Percentiles rank a stretch among this genome's conserved stretches.
These are phyloP conservation scores for Mactra quadrangularis DNA, from an alignment of 1,140 invertebrate species.

Conservation along the genomic window DNA sequence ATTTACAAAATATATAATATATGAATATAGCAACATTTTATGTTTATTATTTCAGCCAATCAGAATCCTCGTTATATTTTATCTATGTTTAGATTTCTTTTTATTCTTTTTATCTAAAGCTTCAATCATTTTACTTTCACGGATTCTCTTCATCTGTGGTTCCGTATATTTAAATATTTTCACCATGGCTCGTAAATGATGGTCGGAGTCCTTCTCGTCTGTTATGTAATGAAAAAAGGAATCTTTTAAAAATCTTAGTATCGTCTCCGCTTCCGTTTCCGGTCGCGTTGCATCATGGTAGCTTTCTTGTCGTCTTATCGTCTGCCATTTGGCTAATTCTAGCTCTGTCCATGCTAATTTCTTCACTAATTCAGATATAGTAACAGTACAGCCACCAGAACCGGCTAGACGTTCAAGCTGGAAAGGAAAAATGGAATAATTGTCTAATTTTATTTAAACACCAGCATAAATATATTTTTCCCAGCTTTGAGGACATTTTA, in stretches of 20 bases:
- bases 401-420: slow-evolving; percentile 69
- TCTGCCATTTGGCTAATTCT: slow-evolving; percentile 80
- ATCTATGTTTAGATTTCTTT: slow-evolving; percentile 39
- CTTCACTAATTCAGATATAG: slow-evolving; percentile 69
- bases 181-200: slow-evolving; percentile 76
- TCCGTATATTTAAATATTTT: slow-evolving; percentile 76
- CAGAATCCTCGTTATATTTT: too few relatives aligned
- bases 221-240: slow-evolving; percentile 78
- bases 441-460: too few relatives aligned
- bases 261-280: slow-evolving; percentile 77
- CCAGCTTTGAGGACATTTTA: too few relatives aligned
- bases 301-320: slow-evolving; percentile 70
- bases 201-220: slow-evolving; percentile 70
- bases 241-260: slow-evolving; percentile 76
- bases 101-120: slow-evolving; percentile 26
- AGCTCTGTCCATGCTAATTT: slow-evolving; percentile 73
- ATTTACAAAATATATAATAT: too few relatives aligned
- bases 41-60: too few relatives aligned
- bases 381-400: slow-evolving; percentile 52
- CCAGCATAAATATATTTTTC: too few relatives aligned
- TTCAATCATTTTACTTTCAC: slow-evolving; percentile 49
- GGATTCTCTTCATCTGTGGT: slow-evolving; percentile 75
- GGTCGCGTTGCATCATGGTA: slow-evolving; percentile 72
- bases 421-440: slow-evolving; percentile 39
- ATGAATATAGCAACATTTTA: too few relatives aligned